Evolutionary conservation across 2,888 invertebrate species (phyloP), one percentile per base, ranked within the genome.

Genomic region (Sussaba pulchella): DNA sequence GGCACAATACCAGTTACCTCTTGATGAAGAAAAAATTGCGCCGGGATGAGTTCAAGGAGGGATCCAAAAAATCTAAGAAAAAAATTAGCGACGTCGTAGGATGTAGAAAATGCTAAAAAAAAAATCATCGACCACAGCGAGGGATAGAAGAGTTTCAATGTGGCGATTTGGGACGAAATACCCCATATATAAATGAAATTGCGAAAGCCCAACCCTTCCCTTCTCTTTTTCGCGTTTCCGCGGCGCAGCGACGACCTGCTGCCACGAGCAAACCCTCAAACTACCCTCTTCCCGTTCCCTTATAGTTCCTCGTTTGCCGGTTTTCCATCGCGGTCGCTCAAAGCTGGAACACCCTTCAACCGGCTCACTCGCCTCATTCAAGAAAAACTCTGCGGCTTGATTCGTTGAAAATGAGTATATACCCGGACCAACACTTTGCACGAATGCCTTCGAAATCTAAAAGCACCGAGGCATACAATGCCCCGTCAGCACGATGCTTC

Each of bases 141-240:
- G n/a, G n/a, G n/a, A n/a, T n/a, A n/a, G n/a, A n/a, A n/a, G n/a
- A n/a, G n/a, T n/a, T n/a, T n/a, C n/a, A n/a, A n/a, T n/a, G n/a
- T n/a, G n/a, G n/a, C n/a, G n/a, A n/a, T n/a, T n/a, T n/a, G n/a
- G n/a, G n/a, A n/a, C n/a, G n/a, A n/a, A n/a, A n/a, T n/a, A n/a
- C n/a, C n/a, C n/a, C n/a, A n/a, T n/a, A n/a, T n/a, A n/a, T 70
- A 63, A 36, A 63, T 39, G 59, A 63, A 17, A 36, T 63, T 26
- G 43, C 24, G 52, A 9, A 74, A 64, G 74, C 54, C 64, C 52
- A 50, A 41, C 31, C 66, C 66, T 54, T 45, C 47, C 66, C 14
- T 67, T 80, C 61, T 76, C 61, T 75, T 67, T 73, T 69, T 81
- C 70, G 45, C 66, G 54, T 74, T 64, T 73, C 72, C 69, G 57